A percentile compares a stretch with the other conserved stretches of the same genome.
Conservation (phyloP, 2,888 invertebrate genomes). For the Resseliella maxima region DNA sequence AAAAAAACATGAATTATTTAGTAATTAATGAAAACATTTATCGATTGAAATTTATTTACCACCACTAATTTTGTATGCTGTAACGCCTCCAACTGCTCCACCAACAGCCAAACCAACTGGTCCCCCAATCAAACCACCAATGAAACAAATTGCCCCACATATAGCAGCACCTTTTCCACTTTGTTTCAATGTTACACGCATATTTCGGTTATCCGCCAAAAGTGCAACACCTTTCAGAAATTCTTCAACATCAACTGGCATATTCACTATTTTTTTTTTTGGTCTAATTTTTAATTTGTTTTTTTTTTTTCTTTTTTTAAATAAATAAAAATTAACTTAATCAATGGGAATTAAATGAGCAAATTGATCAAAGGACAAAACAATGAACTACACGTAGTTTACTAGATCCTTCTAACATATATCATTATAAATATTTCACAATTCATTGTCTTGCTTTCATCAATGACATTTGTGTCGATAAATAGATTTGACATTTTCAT, state of each 20-base stretch:
- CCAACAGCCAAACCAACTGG: slow-evolving; percentile 65
- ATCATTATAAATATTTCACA: neutral
- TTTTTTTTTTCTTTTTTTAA: neutral
- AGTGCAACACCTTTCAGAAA: slow-evolving; percentile 65
- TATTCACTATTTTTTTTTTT: slow-evolving; percentile 58
- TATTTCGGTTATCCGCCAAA: slow-evolving; percentile 64
- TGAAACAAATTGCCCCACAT: slow-evolving; percentile 64
- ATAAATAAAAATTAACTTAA: neutral
- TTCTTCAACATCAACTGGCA: slow-evolving; percentile 65
- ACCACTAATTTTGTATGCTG: slow-evolving; percentile 64
- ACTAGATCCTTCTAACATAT: neutral
- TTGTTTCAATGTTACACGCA: slow-evolving; percentile 64
- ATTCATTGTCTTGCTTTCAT: neutral
- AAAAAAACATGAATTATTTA: neutral
- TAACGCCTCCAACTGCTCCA: slow-evolving; percentile 64
- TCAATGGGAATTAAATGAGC: neutral
- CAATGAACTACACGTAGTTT: neutral
- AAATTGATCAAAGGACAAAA: slow-evolving; percentile 16
- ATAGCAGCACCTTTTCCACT: slow-evolving; percentile 64
- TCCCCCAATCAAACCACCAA: slow-evolving; percentile 64
- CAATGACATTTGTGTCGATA: neutral
- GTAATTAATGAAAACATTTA: neutral
- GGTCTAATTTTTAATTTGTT: neutral
- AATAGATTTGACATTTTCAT: neutral
- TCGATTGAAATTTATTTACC: slow-evolving; percentile 60